Evolutionary conservation across 2,797 vertebrate genomes (phyloP).

Genomic region (Scolopax bukidnonensis): DNA sequence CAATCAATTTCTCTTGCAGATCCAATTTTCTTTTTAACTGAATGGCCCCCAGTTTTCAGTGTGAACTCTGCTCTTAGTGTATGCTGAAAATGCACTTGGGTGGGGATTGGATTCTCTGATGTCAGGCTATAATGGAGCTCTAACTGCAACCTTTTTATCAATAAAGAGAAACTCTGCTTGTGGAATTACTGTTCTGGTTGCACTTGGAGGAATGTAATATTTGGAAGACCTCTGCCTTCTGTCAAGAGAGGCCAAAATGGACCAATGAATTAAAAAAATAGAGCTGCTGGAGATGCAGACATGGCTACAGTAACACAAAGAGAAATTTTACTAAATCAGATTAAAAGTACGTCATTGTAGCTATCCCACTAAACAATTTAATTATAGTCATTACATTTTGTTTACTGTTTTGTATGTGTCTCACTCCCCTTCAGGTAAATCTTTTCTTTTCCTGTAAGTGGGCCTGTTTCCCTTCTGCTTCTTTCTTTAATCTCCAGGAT

Average conservation of each 20-base stretch:
- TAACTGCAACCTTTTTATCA: background rate
- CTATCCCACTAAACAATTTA: background rate
- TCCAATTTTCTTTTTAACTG: background rate
- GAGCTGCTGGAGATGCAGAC: background rate
- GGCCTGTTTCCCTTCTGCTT: background rate
- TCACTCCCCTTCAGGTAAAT: background rate
- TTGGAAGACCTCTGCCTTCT: background rate
- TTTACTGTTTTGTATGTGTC: background rate
- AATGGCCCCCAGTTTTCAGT: background rate
- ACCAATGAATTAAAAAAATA: background rate
- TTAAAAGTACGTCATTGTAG: background rate
- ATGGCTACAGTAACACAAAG: background rate
- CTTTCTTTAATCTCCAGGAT: slow-evolving; percentile 35
- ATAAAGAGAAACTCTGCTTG: background rate
- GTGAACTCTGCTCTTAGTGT: background rate
- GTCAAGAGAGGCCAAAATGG: background rate
- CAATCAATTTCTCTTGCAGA: background rate
- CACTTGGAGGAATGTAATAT: background rate
- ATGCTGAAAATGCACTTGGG: background rate
- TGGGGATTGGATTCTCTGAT: background rate
- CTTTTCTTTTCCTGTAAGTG: slow-evolving; percentile 1
- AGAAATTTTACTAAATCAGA: background rate
- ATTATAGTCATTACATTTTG: background rate
- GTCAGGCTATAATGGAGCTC: background rate
- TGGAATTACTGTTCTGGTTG: too few relatives aligned